Evolutionary conservation across 1,140 invertebrate species (phyloP).

Genomic region (Atta texana): DNA sequence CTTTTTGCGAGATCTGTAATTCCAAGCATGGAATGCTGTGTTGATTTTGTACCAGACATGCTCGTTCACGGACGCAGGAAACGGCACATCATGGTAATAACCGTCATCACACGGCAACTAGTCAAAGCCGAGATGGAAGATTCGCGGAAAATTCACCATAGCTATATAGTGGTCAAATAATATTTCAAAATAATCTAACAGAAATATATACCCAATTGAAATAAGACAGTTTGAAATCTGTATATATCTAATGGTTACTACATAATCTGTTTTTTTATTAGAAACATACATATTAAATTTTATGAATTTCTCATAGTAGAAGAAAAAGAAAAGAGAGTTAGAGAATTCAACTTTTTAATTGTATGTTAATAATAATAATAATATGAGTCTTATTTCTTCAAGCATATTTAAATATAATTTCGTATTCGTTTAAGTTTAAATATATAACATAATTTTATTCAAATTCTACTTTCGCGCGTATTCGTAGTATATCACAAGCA

Average conservation of each 20-base stretch:
- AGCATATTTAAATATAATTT: slow-evolving; percentile 2
- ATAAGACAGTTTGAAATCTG: slow-evolving; percentile 25
- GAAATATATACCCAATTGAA: slow-evolving; percentile 39
- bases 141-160: slow-evolving; percentile 63
- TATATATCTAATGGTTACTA: background rate
- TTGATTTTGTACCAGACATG: slow-evolving; percentile 60
- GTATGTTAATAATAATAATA: background rate
- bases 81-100: slow-evolving; percentile 85
- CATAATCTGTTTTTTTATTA: background rate
- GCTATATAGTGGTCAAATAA: slow-evolving; percentile 15
- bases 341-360: background rate
- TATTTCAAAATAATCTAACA: slow-evolving; percentile 45
- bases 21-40: slow-evolving; percentile 50
- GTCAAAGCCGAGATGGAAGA: slow-evolving; percentile 77
- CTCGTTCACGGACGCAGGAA: slow-evolving; percentile 84
- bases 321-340: background rate
- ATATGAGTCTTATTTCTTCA: background rate
- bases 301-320: background rate
- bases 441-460: background rate
- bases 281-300: background rate
- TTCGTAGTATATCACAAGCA: too few species aligned
- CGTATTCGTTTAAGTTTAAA: background rate
- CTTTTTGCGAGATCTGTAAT: slow-evolving; percentile 59
- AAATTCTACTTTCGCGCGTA: background rate
- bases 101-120: slow-evolving; percentile 83